These are phyloP conservation scores for Papilio helenus DNA, from an alignment of 1,140 invertebrate genomes.

Conservation along the genomic window DNA sequence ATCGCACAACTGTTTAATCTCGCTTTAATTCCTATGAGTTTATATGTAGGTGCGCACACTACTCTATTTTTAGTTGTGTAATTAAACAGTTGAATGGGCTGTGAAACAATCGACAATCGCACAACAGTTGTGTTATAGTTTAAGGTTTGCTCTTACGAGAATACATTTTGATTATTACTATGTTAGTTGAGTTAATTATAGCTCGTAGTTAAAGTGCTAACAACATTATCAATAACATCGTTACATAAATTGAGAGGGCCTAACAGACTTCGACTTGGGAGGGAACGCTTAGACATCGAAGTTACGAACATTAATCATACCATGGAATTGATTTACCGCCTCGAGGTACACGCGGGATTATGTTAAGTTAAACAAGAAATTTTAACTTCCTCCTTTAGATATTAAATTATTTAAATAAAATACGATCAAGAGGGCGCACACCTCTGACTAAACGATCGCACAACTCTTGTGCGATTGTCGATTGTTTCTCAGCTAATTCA, in stretches of 20 bases:
- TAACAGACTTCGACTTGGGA: background rate
- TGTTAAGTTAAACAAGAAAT: conserved; percentile 8
- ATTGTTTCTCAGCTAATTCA: too few relatives aligned
- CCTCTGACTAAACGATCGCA: too few relatives aligned
- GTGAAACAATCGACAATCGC: too few relatives aligned
- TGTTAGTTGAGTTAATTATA: background rate
- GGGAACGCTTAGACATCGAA: background rate
- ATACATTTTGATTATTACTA: too few relatives aligned
- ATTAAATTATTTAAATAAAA: conserved; percentile 6
- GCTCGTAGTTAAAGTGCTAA: background rate
- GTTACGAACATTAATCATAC: conserved; percentile 22
- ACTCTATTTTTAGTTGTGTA: too few relatives aligned
- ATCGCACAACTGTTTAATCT: too few relatives aligned
- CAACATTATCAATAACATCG: conserved; percentile 29
- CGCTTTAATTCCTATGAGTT: too few relatives aligned
- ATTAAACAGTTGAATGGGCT: too few relatives aligned
- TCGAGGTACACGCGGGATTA: background rate
- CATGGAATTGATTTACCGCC: conserved; percentile 27
- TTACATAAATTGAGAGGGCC: conserved; percentile 9
- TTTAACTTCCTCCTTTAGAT: background rate
- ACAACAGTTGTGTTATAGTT: too few relatives aligned
- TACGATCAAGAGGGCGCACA: background rate
- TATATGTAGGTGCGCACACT: too few relatives aligned
- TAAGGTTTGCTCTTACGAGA: too few relatives aligned
- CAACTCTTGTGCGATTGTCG: too few relatives aligned